Percentiles rank a stretch among this genome's conserved stretches.
phyloP scores from a whole-genome alignment of 1,140 invertebrate genomes.

The Camponotus pennsylvanicus region DNA sequence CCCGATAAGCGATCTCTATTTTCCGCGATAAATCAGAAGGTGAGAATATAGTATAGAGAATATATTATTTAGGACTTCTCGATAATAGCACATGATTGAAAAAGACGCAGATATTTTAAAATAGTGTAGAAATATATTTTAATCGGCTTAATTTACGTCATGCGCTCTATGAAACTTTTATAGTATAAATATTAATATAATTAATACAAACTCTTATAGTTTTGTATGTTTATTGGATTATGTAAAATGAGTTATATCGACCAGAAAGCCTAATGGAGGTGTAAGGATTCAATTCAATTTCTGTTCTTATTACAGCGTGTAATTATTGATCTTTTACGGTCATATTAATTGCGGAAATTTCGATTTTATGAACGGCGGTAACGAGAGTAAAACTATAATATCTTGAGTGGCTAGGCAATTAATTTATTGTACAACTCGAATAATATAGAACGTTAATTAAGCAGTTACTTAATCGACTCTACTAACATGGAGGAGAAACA shows the following conservation, averaged over 20 bases:
- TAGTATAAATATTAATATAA: not conserved
- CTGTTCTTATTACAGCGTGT: not conserved
- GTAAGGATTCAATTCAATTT: not conserved
- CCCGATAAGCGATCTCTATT: slow-evolving; percentile 24
- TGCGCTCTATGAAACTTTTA: not conserved
- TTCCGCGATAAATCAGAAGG: slow-evolving; percentile 57
- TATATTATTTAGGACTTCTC: not conserved
- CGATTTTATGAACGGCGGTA: not conserved
- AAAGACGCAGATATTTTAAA: not conserved
- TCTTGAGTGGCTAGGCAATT: not conserved
- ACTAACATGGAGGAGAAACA: not conserved
- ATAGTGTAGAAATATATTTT: not conserved
- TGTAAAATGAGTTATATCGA: not conserved
- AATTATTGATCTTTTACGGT: slow-evolving; percentile 1
- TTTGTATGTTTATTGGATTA: not conserved
- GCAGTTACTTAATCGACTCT: not conserved
- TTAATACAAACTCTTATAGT: not conserved
- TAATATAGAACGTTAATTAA: slow-evolving; percentile 13
- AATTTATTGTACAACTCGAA: not conserved
- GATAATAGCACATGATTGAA: too few relatives aligned
- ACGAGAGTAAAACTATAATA: not conserved
- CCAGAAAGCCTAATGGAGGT: not conserved
- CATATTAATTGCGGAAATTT: slow-evolving; percentile 14
- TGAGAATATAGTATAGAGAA: slow-evolving; percentile 46
- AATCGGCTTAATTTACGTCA: not conserved